Conservation (phyloP, 2,888 invertebrate genomes). For the Hetaerina titia region DNA sequence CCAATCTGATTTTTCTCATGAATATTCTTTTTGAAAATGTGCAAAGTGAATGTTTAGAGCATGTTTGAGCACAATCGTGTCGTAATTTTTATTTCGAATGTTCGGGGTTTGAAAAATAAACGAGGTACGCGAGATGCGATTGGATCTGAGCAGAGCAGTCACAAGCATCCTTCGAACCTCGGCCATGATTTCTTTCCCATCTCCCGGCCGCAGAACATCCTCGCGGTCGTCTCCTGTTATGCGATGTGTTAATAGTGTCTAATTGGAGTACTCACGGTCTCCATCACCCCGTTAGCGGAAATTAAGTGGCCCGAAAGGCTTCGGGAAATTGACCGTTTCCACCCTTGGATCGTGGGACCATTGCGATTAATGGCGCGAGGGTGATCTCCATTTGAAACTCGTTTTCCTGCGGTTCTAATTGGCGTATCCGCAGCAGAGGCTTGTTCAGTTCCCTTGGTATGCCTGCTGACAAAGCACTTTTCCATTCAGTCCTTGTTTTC, state of each 20-base stretch:
- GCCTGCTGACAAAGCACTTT: not conserved
- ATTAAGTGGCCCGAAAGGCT: not conserved
- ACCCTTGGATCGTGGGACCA: not conserved
- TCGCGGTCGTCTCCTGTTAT: too few species aligned
- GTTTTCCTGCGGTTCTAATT: slow-evolving; percentile 2
- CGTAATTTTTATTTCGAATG: too few species aligned
- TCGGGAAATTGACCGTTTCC: slow-evolving; percentile 1
- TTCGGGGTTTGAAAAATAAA: too few species aligned
- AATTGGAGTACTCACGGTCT: not conserved
- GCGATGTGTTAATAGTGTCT: not conserved
- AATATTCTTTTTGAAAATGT: too few species aligned
- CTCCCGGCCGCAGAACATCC: too few species aligned
- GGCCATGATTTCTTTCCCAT: too few species aligned
- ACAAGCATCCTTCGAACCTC: too few species aligned
- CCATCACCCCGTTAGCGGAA: not conserved
- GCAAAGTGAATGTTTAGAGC: too few species aligned
- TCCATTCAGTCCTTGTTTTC: not conserved
- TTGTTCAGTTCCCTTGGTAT: not conserved
- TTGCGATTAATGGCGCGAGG: not conserved
- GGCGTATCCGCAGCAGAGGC: not conserved
- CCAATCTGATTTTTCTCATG: too few species aligned
- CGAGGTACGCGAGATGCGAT: too few species aligned
- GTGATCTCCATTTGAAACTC: not conserved
- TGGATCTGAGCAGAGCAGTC: too few species aligned
- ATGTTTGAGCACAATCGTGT: too few species aligned